A percentile compares a stretch with the other conserved stretches of the same genome.
Conservation (phyloP, 2,113 vertebrate genomes). For the Grantiella picta region DNA sequence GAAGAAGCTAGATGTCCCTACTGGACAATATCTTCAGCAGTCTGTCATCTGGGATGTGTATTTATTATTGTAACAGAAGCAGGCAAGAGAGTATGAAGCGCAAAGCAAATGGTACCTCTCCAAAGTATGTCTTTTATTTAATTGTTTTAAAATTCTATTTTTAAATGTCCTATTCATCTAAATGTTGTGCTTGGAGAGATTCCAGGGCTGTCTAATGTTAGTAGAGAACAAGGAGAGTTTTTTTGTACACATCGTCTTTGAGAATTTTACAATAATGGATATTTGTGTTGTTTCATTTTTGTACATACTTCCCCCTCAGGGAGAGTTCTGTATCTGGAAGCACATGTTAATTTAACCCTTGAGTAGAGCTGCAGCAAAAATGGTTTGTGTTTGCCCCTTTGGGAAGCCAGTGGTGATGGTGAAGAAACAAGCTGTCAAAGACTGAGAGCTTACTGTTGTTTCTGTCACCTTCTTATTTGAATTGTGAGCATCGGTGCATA, state of each 20-base stretch:
- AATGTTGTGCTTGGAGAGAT: conserved; percentile 27
- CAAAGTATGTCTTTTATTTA: neutral
- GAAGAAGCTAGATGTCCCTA: neutral
- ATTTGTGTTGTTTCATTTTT: conserved; percentile 36
- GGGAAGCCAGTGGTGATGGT: neutral
- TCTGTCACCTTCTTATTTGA: neutral
- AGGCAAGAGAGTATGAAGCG: neutral
- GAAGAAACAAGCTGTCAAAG: neutral
- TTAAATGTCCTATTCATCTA: neutral
- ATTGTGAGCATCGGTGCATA: neutral
- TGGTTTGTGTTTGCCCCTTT: neutral
- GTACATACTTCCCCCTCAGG: conserved; percentile 34
- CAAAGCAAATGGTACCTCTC: neutral
- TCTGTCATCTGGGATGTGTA: neutral
- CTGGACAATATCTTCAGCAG: neutral
- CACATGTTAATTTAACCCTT: conserved; percentile 27
- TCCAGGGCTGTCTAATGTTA: neutral
- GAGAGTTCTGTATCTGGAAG: conserved; percentile 36
- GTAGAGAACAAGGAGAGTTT: neutral
- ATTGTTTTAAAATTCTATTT: neutral
- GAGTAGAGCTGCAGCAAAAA: conserved; percentile 1
- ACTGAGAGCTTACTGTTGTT: neutral
- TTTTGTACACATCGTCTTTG: neutral
- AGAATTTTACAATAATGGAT: conserved; percentile 17
- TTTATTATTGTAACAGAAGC: neutral